A percentile compares a stretch with the other conserved stretches of the same genome.
phyloP scores from a whole-genome alignment of 2,797 vertebrate species.

The Danio choprae region DNA sequence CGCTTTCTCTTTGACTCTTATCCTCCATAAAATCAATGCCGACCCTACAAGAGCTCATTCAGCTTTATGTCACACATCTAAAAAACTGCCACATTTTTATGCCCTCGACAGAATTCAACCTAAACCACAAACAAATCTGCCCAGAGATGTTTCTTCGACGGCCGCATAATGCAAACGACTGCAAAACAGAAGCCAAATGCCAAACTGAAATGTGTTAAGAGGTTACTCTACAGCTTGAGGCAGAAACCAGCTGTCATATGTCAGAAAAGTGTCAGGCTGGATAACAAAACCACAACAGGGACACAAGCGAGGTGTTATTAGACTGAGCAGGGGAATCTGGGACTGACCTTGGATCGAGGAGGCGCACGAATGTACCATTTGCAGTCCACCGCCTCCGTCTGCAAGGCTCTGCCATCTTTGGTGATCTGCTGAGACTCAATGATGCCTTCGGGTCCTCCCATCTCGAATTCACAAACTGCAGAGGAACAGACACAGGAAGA shows the following conservation, averaged over 20 bases:
- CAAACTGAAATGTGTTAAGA: slow-evolving; percentile 4
- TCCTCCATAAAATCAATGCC: slow-evolving; percentile 25
- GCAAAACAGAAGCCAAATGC: slow-evolving; percentile 33
- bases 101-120: slow-evolving; percentile 30
- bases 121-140: slow-evolving; percentile 12
- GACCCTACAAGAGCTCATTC: background rate
- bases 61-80: slow-evolving; percentile 1
- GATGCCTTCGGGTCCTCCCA: slow-evolving; percentile 97
- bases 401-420: slow-evolving; percentile 93
- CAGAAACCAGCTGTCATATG: slow-evolving; percentile 33
- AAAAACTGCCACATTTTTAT: slow-evolving; percentile 21
- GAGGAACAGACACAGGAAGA: slow-evolving; percentile 42
- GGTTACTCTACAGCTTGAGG: slow-evolving; percentile 30
- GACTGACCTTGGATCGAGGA: slow-evolving; percentile 95
- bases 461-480: slow-evolving; percentile 96
- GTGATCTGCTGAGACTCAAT: slow-evolving; percentile 96
- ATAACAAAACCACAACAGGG: slow-evolving; percentile 13
- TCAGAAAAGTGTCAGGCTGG: slow-evolving; percentile 24
- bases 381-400: slow-evolving; percentile 94
- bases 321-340: background rate
- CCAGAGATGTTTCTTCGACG: slow-evolving; percentile 19
- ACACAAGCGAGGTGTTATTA: slow-evolving; percentile 35
- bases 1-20: slow-evolving; percentile 27
- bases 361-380: slow-evolving; percentile 98
- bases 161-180: slow-evolving; percentile 35